Evolutionary conservation across 2,113 vertebrate genomes (phyloP).

Genomic region (Hucho hucho): DNA sequence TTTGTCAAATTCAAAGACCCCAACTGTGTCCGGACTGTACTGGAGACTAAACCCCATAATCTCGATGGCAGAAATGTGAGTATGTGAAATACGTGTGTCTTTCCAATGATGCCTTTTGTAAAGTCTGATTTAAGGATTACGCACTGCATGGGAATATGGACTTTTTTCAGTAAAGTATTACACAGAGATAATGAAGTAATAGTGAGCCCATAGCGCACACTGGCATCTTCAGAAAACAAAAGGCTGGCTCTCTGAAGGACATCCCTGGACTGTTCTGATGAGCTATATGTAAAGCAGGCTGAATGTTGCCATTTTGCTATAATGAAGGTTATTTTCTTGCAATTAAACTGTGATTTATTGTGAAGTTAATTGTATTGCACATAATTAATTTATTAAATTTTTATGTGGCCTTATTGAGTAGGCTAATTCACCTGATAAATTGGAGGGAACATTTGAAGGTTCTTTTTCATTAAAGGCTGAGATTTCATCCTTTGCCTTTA

Average conservation of each 20-base stretch:
- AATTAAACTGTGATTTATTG: too few relatives aligned
- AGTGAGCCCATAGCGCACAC: background rate
- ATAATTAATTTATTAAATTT: too few relatives aligned
- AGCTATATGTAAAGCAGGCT: background rate
- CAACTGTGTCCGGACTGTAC: constrained; percentile 95
- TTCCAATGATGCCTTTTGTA: background rate
- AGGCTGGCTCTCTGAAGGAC: background rate
- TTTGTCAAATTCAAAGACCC: constrained; percentile 99
- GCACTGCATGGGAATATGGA: background rate
- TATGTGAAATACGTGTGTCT: constrained; percentile 48
- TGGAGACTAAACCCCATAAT: constrained; percentile 97
- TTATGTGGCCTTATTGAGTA: background rate
- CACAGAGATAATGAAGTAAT: background rate
- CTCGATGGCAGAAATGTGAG: constrained; percentile 98
- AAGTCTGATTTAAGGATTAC: background rate
- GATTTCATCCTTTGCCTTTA: constrained; percentile 54
- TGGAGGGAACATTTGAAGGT: constrained; percentile 47
- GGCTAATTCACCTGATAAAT: background rate
- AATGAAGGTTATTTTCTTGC: background rate
- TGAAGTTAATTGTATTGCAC: too few relatives aligned
- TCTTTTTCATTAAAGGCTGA: constrained; percentile 40
- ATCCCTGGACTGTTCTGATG: background rate
- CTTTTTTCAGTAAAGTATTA: background rate
- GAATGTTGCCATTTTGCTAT: background rate
- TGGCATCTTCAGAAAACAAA: background rate